Evolutionary conservation across 2,113 vertebrate species (phyloP), one percentile per base, ranked within the genome.

Genomic region (Chionomys nivalis): DNA sequence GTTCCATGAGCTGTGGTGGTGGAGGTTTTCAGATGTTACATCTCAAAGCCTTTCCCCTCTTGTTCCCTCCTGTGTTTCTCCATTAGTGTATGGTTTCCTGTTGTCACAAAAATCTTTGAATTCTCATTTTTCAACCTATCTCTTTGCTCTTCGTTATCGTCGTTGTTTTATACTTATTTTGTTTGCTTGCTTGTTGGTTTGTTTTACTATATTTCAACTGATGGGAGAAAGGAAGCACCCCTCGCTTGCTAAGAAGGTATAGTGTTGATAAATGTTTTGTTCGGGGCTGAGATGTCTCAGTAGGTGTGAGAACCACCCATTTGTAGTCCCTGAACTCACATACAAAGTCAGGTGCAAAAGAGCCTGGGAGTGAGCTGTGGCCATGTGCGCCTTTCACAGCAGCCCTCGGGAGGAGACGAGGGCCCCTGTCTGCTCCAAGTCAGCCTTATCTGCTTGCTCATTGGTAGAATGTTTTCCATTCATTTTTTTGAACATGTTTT

Each of bases 231-330:
- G 82, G 39, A 86, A 78, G 7, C 31, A 7, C 76, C 55, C 28
- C 0, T 42, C 42, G 47, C 39, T n/a, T 73, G 31, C 63, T 49
- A 23, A 68, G 13, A 28, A 23, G 83, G 42, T 52, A 3, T 87
- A 17, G 47, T 68, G 89, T 87, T 89, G 58, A 39, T 94, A 28
- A 86, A 28, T 77, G 16, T 58, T 75, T 92, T 58, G 19, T 89
- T 91, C 55, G 26, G 26, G 61, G 42, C 31, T 68, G 65, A 52
- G 65, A 49, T 52, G 65, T 33, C 65, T 70, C 42, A 49, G 65
- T 52, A 87, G 24, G 44, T 70, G 44, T 52, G 42, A 87, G 65
- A 31, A 70, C 42, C 42, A 55, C 8, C 12, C 12, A 44, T n/a
- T n/a, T 42, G 33, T 49, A 26, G 7, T 36, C 31, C 9, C 65